Evolutionary conservation across 1,140 invertebrate species (phyloP).

Genomic region (Nasonia giraulti): DNA sequence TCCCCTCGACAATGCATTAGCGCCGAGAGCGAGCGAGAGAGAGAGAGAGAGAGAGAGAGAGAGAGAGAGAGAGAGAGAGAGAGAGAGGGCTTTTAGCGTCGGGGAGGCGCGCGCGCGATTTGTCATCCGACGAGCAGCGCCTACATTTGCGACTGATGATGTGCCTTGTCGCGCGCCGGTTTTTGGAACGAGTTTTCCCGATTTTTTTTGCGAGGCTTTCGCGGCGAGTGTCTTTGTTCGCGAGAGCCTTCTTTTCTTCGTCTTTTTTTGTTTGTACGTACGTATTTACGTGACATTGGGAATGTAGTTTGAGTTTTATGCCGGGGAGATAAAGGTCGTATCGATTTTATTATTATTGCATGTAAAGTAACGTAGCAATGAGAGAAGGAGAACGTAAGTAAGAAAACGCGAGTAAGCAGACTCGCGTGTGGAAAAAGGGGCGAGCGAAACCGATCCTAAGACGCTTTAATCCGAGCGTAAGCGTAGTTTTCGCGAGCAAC

Average conservation of each 20-base stretch:
- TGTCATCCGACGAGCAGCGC: constrained; percentile 14
- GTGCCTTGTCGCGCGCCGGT: neutral
- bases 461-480: constrained; percentile 33
- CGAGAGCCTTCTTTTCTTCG: neutral
- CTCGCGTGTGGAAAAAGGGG: neutral
- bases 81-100: constrained; percentile 44
- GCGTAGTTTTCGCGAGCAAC: neutral
- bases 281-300: neutral
- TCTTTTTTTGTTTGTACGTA: neutral
- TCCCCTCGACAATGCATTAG: constrained; percentile 39
- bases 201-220: neutral
- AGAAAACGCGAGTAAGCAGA: constrained; percentile 4
- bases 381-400: neutral
- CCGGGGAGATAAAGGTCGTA: neutral
- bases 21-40: neutral
- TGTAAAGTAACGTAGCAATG: neutral
- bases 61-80: neutral
- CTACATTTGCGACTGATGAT: constrained; percentile 1
- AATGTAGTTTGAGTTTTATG: neutral
- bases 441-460: constrained; percentile 18
- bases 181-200: neutral
- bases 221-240: neutral
- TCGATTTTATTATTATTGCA: neutral
- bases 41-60: neutral
- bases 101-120: constrained; percentile 4